Percentiles rank a stretch among this genome's conserved stretches.
Conservation (phyloP, 2,113 vertebrate genomes). For the Tonatia bakeri region DNA sequence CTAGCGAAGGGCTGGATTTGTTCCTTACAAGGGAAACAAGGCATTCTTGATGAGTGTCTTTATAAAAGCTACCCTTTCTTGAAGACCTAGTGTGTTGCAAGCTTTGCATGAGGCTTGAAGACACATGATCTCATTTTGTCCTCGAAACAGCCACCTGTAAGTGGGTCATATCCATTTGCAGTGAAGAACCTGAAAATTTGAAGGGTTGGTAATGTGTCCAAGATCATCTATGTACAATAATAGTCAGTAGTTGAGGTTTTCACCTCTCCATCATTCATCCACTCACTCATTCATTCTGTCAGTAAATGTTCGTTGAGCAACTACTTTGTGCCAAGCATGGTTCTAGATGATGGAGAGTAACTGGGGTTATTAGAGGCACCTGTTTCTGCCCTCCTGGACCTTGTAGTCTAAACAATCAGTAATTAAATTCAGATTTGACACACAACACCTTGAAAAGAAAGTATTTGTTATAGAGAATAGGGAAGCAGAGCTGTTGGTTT, state of each 20-base stretch:
- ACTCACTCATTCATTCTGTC: too few relatives aligned
- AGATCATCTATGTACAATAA: too few relatives aligned
- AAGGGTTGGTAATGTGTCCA: not conserved
- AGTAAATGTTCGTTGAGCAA: not conserved
- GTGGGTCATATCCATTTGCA: not conserved
- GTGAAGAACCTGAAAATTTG: not conserved
- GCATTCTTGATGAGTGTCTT: not conserved
- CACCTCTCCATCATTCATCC: too few relatives aligned
- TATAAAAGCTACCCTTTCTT: not conserved
- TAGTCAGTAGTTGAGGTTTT: not conserved
- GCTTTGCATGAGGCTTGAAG: not conserved
- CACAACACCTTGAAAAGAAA: not conserved
- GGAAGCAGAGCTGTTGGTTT: not conserved
- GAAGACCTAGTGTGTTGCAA: not conserved
- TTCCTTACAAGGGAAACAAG: fast-evolving
- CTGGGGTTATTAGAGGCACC: fast-evolving
- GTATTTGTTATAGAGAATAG: not conserved
- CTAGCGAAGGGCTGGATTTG: fast-evolving
- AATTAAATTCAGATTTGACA: not conserved
- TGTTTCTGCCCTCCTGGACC: not conserved
- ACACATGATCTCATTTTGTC: fast-evolving
- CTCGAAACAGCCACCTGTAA: not conserved
- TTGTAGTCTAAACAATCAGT: not conserved
- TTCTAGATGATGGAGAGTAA: too few relatives aligned
- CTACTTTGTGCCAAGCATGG: fast-evolving